These are phyloP conservation scores for Drosophila demipolita DNA, from an alignment of 2,888 invertebrate species.

Conservation along the genomic window DNA sequence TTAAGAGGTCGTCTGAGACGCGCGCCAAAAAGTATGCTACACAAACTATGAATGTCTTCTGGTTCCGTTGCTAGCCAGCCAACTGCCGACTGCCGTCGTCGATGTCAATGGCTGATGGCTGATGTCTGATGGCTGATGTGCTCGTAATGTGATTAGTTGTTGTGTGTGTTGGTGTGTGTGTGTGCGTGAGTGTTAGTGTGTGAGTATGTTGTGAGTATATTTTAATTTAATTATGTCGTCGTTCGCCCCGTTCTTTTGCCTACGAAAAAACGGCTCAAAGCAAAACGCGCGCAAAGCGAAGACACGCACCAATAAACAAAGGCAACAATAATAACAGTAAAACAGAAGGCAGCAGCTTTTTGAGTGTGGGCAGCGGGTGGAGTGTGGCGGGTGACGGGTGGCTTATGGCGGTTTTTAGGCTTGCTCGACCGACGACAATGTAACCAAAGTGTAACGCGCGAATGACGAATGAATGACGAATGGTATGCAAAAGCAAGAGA, in stretches of 20 bases:
- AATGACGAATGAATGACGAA: slow-evolving; percentile 48
- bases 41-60: slow-evolving; percentile 59
- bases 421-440: slow-evolving; percentile 26
- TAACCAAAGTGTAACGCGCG: slow-evolving; percentile 20
- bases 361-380: not conserved
- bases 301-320: slow-evolving; percentile 77
- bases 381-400: not conserved
- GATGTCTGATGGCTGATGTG: slow-evolving; percentile 61
- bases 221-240: slow-evolving; percentile 76
- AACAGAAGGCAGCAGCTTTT: slow-evolving; percentile 17
- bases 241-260: slow-evolving; percentile 36
- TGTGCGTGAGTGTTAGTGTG: slow-evolving; percentile 17
- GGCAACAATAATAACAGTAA: slow-evolving; percentile 66
- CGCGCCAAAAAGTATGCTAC: slow-evolving; percentile 78
- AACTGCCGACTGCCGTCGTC: slow-evolving; percentile 47
- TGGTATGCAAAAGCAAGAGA: slow-evolving; percentile 30
- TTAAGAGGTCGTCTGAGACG: slow-evolving; percentile 38
- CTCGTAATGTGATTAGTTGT: slow-evolving; percentile 76
- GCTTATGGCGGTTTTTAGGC: not conserved
- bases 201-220: slow-evolving; percentile 62
- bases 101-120: slow-evolving; percentile 48
- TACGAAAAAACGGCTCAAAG: slow-evolving; percentile 71
- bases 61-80: slow-evolving; percentile 40
- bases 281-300: slow-evolving; percentile 54
- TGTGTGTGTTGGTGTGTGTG: slow-evolving; percentile 11